Evolutionary conservation across 1,140 invertebrate species (phyloP).

Genomic region (Drosophila jambulina): DNA sequence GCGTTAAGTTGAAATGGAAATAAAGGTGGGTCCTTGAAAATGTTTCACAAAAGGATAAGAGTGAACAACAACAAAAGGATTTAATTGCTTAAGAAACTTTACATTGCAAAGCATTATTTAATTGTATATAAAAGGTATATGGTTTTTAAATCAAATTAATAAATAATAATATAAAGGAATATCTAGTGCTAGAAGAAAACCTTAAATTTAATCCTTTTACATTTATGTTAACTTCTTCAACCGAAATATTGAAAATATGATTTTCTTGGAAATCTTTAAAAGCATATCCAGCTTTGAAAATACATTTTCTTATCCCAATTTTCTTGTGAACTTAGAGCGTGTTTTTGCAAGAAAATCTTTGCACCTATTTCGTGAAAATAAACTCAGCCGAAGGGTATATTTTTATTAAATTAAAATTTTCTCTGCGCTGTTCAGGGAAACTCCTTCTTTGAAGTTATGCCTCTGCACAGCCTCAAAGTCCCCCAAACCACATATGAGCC

Average conservation of each 20-base stretch:
- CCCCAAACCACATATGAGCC: not conserved
- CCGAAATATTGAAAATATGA: too few species aligned
- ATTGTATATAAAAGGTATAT: not conserved
- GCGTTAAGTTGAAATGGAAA: slow-evolving; percentile 8
- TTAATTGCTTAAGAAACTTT: too few species aligned
- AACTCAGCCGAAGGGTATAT: not conserved
- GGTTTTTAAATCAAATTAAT: too few species aligned
- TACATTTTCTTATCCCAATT: not conserved
- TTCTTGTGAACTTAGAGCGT: too few species aligned
- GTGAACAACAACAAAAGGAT: not conserved
- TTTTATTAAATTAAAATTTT: not conserved
- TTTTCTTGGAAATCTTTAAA: not conserved
- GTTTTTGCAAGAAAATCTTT: not conserved
- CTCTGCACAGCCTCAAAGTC: not conserved
- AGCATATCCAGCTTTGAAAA: not conserved
- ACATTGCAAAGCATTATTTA: not conserved
- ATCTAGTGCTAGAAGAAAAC: too few species aligned
- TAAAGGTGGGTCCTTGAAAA: not conserved
- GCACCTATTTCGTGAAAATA: not conserved
- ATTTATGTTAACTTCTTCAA: too few species aligned
- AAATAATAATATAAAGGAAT: too few species aligned
- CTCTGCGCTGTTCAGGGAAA: not conserved
- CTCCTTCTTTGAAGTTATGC: not conserved
- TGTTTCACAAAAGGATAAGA: too few species aligned
- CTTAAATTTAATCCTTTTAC: not conserved